These are phyloP conservation scores for Erpetoichthys calabaricus DNA, from an alignment of 2,797 vertebrate species.

Conservation along the genomic window DNA sequence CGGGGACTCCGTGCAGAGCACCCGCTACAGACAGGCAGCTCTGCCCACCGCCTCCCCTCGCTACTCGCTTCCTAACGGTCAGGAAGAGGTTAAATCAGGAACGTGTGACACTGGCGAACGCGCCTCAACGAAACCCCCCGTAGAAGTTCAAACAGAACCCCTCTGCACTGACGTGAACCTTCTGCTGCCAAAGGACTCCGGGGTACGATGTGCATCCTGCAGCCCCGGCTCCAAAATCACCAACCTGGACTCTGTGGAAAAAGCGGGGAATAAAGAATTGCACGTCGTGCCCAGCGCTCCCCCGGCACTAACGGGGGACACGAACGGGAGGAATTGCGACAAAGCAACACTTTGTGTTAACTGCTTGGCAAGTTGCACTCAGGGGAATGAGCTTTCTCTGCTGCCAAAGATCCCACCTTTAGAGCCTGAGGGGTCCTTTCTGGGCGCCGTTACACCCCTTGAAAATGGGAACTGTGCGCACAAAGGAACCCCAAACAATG, in stretches of 20 bases:
- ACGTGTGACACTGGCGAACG: neutral
- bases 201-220: neutral
- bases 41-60: constrained; percentile 19
- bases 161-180: constrained; percentile 24
- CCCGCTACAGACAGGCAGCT: constrained; percentile 34
- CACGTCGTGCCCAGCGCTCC: neutral
- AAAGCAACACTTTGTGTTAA: neutral
- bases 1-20: constrained; percentile 42
- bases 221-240: neutral
- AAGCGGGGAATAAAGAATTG: neutral
- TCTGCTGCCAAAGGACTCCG: constrained; percentile 20
- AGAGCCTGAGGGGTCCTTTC: constrained; percentile 8
- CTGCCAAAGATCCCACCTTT: constrained; percentile 5
- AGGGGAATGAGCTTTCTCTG: constrained; percentile 9
- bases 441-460: constrained; percentile 12
- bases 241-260: neutral
- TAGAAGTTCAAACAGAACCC: neutral
- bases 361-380: constrained; percentile 7
- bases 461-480: constrained; percentile 21
- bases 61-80: constrained; percentile 8
- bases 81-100: neutral
- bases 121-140: neutral
- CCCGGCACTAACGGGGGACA: neutral
- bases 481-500: constrained; percentile 22
- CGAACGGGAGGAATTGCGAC: neutral